These are phyloP conservation scores for Aphelinus atriplicis DNA, from an alignment of 1,140 invertebrate genomes.

Conservation along the genomic window DNA sequence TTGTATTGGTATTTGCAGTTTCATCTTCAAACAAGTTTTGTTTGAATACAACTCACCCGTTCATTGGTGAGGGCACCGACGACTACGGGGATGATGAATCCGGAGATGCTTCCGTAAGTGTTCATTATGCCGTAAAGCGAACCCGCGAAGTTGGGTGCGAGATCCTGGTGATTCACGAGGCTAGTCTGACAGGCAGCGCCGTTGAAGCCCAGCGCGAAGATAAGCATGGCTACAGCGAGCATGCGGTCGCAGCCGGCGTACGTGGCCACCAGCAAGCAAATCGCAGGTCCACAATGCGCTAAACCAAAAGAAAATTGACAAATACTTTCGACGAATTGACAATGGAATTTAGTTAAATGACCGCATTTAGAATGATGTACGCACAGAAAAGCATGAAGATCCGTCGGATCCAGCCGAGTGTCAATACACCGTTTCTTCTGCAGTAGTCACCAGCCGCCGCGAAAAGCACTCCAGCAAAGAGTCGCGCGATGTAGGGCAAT, in stretches of 20 bases:
- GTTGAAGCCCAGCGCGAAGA: slow-evolving; percentile 81
- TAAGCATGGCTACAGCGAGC: slow-evolving; percentile 74
- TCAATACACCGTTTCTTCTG: slow-evolving; percentile 68
- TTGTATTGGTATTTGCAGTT: slow-evolving; percentile 4
- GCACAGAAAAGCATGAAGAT: slow-evolving; percentile 76
- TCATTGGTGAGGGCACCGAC: slow-evolving; percentile 75
- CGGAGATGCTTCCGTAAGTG: slow-evolving; percentile 76
- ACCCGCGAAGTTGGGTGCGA: slow-evolving; percentile 84
- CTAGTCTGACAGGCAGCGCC: slow-evolving; percentile 86
- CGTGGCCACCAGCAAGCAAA: slow-evolving; percentile 72
- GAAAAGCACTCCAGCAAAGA: slow-evolving; percentile 73
- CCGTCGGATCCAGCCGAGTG: slow-evolving; percentile 74
- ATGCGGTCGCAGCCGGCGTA: slow-evolving; percentile 74
- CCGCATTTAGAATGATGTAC: slow-evolving; percentile 48
- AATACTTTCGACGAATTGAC: background rate
- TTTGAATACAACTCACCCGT: slow-evolving; percentile 63
- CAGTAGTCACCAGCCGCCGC: slow-evolving; percentile 74
- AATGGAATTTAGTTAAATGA: background rate
- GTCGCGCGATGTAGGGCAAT: slow-evolving; percentile 74
- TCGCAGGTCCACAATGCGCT: slow-evolving; percentile 78
- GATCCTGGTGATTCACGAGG: slow-evolving; percentile 85
- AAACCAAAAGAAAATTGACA: slow-evolving; percentile 13
- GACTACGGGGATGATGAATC: slow-evolving; percentile 78
- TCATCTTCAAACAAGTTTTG: background rate
- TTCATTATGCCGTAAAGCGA: slow-evolving; percentile 80